A percentile compares a stretch with the other conserved stretches of the same genome.
Evolutionary conservation across 2,113 vertebrate genomes (phyloP).

Genomic region (Delphinapterus leucas): DNA sequence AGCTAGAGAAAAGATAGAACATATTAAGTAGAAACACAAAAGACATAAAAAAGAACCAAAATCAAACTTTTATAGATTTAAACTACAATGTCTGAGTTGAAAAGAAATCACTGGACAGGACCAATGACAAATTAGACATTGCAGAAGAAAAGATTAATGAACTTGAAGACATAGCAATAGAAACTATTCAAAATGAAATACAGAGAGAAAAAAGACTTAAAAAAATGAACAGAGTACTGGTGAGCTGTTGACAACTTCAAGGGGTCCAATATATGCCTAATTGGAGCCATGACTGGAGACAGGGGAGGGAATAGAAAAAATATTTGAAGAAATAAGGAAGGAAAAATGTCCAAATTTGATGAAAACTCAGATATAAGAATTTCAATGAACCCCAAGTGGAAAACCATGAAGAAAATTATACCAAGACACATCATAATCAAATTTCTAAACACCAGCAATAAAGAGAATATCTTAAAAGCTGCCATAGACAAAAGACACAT

Average conservation of each 20-base stretch:
- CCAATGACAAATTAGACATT: not conserved
- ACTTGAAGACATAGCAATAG: not conserved
- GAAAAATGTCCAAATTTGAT: slow-evolving; percentile 4
- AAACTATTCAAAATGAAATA: slow-evolving; percentile 30
- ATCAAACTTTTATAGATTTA: slow-evolving; percentile 3
- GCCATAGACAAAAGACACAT: not conserved
- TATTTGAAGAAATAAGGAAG: not conserved
- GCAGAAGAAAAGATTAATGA: not conserved
- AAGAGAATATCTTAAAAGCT: slow-evolving; percentile 19
- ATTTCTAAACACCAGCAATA: not conserved
- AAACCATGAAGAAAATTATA: slow-evolving; percentile 14
- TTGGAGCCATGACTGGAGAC: not conserved
- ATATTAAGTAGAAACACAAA: not conserved
- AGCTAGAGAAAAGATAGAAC: not conserved
- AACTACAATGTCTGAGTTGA: not conserved
- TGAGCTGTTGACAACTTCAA: not conserved
- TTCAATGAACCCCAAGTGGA: not conserved
- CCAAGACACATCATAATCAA: not conserved
- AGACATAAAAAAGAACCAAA: not conserved
- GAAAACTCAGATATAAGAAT: not conserved
- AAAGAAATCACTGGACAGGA: not conserved
- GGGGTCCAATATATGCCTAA: not conserved
- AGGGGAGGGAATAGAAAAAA: not conserved
- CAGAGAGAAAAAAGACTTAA: not conserved
- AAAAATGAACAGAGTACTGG: not conserved